These are phyloP conservation scores for Conops quadrifasciatus DNA, from an alignment of 2,888 invertebrate species.

Conservation along the genomic window DNA sequence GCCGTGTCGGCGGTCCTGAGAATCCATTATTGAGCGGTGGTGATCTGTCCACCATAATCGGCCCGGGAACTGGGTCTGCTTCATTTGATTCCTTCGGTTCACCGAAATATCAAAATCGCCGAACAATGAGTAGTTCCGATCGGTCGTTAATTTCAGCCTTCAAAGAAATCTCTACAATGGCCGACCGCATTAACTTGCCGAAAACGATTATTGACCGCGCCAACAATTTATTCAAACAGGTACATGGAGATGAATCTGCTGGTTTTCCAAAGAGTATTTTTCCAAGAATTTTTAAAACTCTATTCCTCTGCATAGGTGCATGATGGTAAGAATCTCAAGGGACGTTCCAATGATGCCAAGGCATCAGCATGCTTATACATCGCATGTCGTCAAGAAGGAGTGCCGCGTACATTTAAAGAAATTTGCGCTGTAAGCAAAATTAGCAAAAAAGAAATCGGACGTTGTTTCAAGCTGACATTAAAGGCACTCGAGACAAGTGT, in stretches of 20 bases:
- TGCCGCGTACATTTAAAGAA: slow-evolving; percentile 98
- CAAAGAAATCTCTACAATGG: slow-evolving; percentile 97
- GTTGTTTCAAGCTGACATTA: slow-evolving; percentile 96
- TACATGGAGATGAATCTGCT: slow-evolving; percentile 45
- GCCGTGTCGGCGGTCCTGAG: slow-evolving; percentile 99
- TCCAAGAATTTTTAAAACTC: not conserved
- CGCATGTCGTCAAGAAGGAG: slow-evolving; percentile 97
- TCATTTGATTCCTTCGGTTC: slow-evolving; percentile 89
- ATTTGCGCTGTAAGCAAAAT: slow-evolving; percentile 99
- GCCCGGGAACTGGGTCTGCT: slow-evolving; percentile 77
- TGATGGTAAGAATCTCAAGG: slow-evolving; percentile 94
- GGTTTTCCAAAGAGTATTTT: not conserved
- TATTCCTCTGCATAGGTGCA: slow-evolving; percentile 70
- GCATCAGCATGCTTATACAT: slow-evolving; percentile 99
- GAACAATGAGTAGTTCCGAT: slow-evolving; percentile 92
- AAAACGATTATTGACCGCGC: slow-evolving; percentile 97
- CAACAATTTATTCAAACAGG: slow-evolving; percentile 97
- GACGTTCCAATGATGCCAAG: slow-evolving; percentile 96
- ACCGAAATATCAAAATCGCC: slow-evolving; percentile 77
- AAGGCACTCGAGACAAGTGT: slow-evolving; percentile 97
- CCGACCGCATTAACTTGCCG: slow-evolving; percentile 95
- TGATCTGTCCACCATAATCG: slow-evolving; percentile 97
- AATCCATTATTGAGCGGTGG: slow-evolving; percentile 95
- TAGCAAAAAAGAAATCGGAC: slow-evolving; percentile 98
- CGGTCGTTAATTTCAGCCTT: slow-evolving; percentile 95